A percentile compares a stretch with the other conserved stretches of the same genome.
These are phyloP conservation scores for mouse (Mus musculus) DNA, from an alignment of 2,113 vertebrate species.

Conservation along the genomic window DNA sequence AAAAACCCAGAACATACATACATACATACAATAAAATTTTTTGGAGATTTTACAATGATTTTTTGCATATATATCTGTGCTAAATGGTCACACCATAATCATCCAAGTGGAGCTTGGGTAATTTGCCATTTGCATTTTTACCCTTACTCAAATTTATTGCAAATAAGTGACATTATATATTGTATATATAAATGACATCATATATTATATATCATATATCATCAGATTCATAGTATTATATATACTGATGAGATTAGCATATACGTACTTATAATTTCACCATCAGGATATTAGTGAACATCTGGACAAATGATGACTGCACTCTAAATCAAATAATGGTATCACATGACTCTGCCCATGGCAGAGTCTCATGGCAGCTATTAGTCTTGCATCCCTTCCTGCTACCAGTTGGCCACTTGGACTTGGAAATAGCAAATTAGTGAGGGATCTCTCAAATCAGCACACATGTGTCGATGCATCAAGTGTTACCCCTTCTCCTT, in stretches of 20 bases:
- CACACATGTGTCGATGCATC: slow-evolving; percentile 22
- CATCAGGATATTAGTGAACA: neutral
- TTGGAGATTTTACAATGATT: neutral
- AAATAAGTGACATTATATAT: neutral
- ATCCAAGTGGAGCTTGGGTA: neutral
- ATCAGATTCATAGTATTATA: neutral
- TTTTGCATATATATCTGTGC: neutral
- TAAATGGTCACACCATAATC: slow-evolving; percentile 8
- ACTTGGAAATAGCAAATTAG: slow-evolving; percentile 52
- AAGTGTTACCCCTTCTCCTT: neutral
- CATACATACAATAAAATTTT: too few species aligned
- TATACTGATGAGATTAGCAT: neutral
- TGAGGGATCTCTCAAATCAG: slow-evolving; percentile 25
- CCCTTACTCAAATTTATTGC: slow-evolving; percentile 27
- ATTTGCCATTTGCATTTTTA: neutral
- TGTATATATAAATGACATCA: neutral
- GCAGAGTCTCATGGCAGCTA: neutral
- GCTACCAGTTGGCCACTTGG: slow-evolving; percentile 9
- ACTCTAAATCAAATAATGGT: neutral
- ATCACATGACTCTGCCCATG: neutral
- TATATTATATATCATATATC: neutral
- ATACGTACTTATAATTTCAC: neutral
- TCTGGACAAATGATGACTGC: neutral
- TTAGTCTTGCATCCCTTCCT: slow-evolving; percentile 33
- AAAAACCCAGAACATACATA: too few species aligned